Base-by-base conservation (phyloP, 2,797 vertebrate species). In the Acestrorhynchus altus region DNA sequence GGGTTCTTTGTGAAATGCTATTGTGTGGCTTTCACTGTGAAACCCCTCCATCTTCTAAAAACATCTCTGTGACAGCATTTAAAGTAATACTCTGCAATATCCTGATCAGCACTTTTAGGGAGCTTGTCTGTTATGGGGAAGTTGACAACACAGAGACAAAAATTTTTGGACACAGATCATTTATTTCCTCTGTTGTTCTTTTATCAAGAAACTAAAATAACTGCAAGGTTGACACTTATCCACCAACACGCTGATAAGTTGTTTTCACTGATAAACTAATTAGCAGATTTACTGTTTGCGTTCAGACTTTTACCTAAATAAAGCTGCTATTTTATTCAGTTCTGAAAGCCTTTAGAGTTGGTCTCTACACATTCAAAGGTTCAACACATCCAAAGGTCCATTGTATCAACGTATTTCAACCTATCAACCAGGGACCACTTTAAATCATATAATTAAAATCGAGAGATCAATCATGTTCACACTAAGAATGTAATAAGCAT, bases 181-280 rank as follows among this genome's bases (percentile, higher is more conserved):
- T 76, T 76, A 66, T 49, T 61, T 69, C 47, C 54, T 76, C 44
- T 54, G 28, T 76, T 42, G 39, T 76, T 69, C 39, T 61, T 69
- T 46, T 18, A 46, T 46, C 26, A 59, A 57, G 13, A 67, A 42
- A 56, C 18, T 47, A 56, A 18, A 35, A 47, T 68, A 60, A 76
- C 49, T 68, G 73, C 49, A 56, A 46, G 51, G 18, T 47, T 42
- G 49, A 16, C 56, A 68, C 64, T 59, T 57, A 59, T 67, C 35
- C 73, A 66, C 51, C 49, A 31, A 26, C 66, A 66, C 12, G 31
- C 22, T 51, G 18, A n/a, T 5, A 26, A 66, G 67, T 59, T 7
- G 56, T n/a, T n/a, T n/a, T n/a, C n/a, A 59, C 74, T 76, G 63
- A 31, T 24, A 12, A 57, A 76, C 44, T 57, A 57, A 46, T 44